phyloP scores from a whole-genome alignment of 2,113 vertebrate genomes.

The Symphodus melops region DNA sequence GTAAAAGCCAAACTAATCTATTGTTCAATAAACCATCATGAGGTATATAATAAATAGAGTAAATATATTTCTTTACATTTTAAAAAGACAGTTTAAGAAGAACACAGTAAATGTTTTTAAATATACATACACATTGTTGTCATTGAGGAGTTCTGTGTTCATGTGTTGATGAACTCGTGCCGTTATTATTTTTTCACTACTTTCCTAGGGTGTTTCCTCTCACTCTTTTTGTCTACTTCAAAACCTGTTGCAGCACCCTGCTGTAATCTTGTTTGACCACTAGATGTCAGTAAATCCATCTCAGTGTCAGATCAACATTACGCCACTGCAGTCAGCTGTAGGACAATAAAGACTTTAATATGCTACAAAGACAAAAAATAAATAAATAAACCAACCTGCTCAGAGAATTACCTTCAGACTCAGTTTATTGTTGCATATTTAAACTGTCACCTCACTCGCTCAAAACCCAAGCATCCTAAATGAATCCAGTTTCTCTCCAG shows the following conservation, averaged over 20 bases:
- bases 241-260: background rate
- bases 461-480: constrained; percentile 34
- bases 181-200: no score
- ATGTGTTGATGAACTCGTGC: no score
- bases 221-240: background rate
- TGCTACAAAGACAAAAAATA: background rate
- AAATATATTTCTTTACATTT: no score
- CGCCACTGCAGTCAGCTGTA: background rate
- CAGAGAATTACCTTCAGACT: constrained; percentile 33
- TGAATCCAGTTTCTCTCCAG: constrained; percentile 71
- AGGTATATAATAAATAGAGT: no score
- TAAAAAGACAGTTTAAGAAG: no score
- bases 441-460: constrained; percentile 31
- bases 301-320: background rate
- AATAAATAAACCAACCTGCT: fast-evolving
- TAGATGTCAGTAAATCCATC: constrained; percentile 57
- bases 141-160: no score
- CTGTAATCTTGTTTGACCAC: constrained; percentile 28
- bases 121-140: no score
- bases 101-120: no score
- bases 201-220: no score
- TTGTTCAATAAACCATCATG: no score
- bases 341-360: background rate
- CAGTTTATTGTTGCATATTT: constrained; percentile 76
- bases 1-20: no score